Percentiles rank a stretch among this genome's conserved stretches.
Evolutionary conservation across 1,140 invertebrate genomes (phyloP).

Genomic region (Drosophila pallidifrons): DNA sequence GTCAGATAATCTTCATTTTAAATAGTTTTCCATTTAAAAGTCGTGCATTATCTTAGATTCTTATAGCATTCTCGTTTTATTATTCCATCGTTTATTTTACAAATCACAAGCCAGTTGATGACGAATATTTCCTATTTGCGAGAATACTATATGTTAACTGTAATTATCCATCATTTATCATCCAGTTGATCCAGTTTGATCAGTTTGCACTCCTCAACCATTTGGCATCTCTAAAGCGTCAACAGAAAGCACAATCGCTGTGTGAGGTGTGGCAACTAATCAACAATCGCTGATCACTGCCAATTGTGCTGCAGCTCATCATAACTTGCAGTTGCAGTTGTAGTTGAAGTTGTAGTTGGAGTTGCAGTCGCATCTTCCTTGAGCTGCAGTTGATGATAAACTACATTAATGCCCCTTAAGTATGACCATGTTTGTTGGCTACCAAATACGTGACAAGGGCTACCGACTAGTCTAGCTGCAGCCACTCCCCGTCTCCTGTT

Average conservation of each 20-base stretch:
- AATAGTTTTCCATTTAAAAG: too few species aligned
- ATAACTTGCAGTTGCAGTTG: constrained; percentile 46
- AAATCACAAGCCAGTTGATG: too few species aligned
- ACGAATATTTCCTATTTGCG: too few species aligned
- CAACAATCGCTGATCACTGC: constrained; percentile 34
- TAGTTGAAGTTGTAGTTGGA: not conserved
- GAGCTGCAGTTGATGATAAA: constrained; percentile 56
- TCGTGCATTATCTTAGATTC: too few species aligned
- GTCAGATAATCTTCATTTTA: too few species aligned
- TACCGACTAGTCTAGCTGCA: constrained; percentile 6
- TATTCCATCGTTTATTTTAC: too few species aligned
- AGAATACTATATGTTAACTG: too few species aligned
- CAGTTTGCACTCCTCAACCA: constrained; percentile 6
- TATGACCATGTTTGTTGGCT: constrained; percentile 75
- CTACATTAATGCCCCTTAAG: constrained; percentile 79
- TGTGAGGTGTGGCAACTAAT: constrained; percentile 45
- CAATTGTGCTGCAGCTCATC: constrained; percentile 60
- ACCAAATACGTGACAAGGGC: constrained; percentile 73
- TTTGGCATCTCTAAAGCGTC: constrained; percentile 38
- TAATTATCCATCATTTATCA: not conserved
- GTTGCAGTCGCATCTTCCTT: constrained; percentile 42
- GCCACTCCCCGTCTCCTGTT: not conserved
- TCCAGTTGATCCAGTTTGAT: not conserved
- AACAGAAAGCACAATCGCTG: constrained; percentile 20
- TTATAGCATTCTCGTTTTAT: too few species aligned